phyloP scores from a whole-genome alignment of 1,140 invertebrate species.

The Acarapis woodi region DNA sequence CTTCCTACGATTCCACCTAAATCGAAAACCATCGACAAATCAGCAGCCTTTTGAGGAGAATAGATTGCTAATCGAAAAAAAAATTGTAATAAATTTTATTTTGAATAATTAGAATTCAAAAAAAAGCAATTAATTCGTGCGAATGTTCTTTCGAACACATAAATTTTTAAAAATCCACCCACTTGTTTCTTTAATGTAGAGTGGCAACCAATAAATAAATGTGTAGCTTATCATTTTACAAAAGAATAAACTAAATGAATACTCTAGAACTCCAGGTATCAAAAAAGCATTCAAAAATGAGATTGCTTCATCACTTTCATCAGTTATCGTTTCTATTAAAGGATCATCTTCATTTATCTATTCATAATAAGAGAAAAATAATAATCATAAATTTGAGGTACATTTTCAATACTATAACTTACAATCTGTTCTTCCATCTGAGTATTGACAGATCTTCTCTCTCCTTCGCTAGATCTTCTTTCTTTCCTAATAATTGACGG shows the following conservation, averaged over 20 bases:
- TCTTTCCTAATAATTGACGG: background rate
- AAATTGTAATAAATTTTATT: conserved; percentile 4
- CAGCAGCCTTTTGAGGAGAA: conserved; percentile 36
- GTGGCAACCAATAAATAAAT: conserved; percentile 81
- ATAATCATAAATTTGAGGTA: no score
- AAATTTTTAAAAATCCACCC: conserved; percentile 16
- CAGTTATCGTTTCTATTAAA: background rate
- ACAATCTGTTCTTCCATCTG: no score
- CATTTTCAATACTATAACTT: no score
- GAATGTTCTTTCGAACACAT: background rate
- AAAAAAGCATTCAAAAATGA: conserved; percentile 40
- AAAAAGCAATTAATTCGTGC: background rate
- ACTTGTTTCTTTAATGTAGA: conserved; percentile 60
- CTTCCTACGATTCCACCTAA: conserved; percentile 61
- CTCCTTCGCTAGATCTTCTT: background rate
- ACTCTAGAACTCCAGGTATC: conserved; percentile 82
- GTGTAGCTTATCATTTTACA: conserved; percentile 92
- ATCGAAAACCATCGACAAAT: conserved; percentile 68
- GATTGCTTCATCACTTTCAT: conserved; percentile 28
- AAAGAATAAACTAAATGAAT: conserved; percentile 75
- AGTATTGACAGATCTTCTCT: no score
- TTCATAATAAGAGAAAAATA: background rate
- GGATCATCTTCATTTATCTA: background rate
- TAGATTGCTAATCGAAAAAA: conserved; percentile 28
- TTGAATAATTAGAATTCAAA: background rate